These are phyloP conservation scores for Cirrhinus mrigala DNA, from an alignment of 2,797 vertebrate genomes.

Conservation along the genomic window DNA sequence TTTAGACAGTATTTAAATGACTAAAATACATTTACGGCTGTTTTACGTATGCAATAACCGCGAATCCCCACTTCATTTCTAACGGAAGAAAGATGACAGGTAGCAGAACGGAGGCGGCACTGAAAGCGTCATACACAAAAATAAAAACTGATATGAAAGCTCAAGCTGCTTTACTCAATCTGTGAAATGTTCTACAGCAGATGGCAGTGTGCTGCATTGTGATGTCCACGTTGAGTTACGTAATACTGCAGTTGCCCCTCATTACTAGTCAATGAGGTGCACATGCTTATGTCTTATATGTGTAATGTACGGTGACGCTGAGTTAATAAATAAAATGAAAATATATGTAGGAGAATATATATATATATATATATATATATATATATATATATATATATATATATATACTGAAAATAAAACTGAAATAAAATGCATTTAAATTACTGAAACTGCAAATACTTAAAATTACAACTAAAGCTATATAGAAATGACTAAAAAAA, in stretches of 20 bases:
- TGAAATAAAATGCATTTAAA: no score
- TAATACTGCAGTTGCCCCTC: slow-evolving; percentile 37
- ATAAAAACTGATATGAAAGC: not conserved
- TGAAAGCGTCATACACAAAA: not conserved
- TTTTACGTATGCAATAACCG: not conserved
- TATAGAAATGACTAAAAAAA: no score
- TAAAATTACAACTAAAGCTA: no score
- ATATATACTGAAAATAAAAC: no score
- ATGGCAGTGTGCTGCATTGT: slow-evolving; percentile 16
- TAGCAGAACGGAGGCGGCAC: no score
- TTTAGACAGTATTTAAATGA: not conserved
- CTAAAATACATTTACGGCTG: not conserved
- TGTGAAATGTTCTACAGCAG: not conserved
- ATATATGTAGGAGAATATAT: not conserved
- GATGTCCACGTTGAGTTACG: slow-evolving; percentile 11
- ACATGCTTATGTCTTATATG: not conserved
- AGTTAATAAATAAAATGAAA: not conserved
- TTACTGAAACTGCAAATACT: no score
- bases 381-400: no score
- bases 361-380: no score
- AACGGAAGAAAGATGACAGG: not conserved
- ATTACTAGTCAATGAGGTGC: slow-evolving; percentile 14
- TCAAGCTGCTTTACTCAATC: not conserved
- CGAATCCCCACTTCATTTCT: not conserved
- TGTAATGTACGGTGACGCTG: not conserved